A percentile compares a stretch with the other conserved stretches of the same genome.
Evolutionary conservation across 2,888 invertebrate species (phyloP).

Genomic region (Drosophila stalkeri): DNA sequence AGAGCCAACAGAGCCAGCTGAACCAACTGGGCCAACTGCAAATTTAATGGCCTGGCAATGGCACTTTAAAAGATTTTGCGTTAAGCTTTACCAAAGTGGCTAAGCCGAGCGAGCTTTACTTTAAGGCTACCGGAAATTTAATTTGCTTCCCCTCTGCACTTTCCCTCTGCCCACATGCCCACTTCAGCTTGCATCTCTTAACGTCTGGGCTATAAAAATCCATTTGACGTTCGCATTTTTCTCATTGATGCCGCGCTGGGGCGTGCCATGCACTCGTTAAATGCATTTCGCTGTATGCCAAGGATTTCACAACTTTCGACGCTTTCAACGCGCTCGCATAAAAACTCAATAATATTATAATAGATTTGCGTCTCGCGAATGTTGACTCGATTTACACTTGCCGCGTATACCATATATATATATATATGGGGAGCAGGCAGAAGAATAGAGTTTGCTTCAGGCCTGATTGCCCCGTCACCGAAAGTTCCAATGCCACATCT

Average conservation of each 20-base stretch:
- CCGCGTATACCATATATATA: constrained; percentile 10
- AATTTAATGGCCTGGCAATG: constrained; percentile 34
- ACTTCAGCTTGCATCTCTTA: background rate
- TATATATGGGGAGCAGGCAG: background rate
- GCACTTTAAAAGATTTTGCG: constrained; percentile 41
- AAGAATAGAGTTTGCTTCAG: constrained; percentile 31
- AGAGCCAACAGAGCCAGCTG: background rate
- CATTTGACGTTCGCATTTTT: constrained; percentile 52
- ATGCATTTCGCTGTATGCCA: constrained; percentile 57
- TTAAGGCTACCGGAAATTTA: constrained; percentile 69
- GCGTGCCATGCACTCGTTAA: constrained; percentile 34
- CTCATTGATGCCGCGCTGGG: constrained; percentile 16
- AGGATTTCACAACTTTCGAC: constrained; percentile 50
- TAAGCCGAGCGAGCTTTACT: constrained; percentile 55
- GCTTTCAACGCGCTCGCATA: constrained; percentile 53
- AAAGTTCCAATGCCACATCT: constrained; percentile 37
- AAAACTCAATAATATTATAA: constrained; percentile 73
- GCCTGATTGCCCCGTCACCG: constrained; percentile 40
- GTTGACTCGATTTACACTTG: constrained; percentile 66
- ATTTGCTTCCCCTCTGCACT: constrained; percentile 48
- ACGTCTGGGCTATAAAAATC: constrained; percentile 45
- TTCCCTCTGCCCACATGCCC: background rate
- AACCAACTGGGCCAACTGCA: constrained; percentile 28
- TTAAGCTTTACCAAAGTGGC: constrained; percentile 44
- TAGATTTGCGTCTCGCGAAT: constrained; percentile 53